These are phyloP conservation scores for Adineta ricciae DNA, from an alignment of 2,888 invertebrate genomes.

Conservation along the genomic window DNA sequence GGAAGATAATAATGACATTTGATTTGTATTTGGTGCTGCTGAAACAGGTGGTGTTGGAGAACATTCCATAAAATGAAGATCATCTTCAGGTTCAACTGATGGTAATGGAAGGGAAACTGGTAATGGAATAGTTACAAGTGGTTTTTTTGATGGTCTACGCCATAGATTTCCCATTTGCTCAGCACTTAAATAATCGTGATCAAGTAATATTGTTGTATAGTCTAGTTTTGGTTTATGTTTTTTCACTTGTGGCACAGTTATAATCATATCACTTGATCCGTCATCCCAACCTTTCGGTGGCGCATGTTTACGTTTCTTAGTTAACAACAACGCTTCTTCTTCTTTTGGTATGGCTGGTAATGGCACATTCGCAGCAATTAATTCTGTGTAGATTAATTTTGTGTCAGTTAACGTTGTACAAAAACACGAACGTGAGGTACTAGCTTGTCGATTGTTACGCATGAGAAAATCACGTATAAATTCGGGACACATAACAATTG, in stretches of 20 bases:
- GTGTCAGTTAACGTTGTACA: not conserved
- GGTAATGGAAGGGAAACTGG: not conserved
- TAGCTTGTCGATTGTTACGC: slow-evolving; percentile 17
- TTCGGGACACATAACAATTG: not conserved
- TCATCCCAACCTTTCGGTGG: not conserved
- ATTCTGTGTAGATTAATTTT: not conserved
- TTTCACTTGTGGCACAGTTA: slow-evolving; percentile 9
- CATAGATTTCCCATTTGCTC: not conserved
- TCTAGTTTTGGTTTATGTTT: not conserved
- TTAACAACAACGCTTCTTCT: not conserved
- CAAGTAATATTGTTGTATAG: not conserved
- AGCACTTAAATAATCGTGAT: not conserved
- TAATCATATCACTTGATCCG: not conserved
- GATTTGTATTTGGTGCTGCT: not conserved
- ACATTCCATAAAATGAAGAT: not conserved
- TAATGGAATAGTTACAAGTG: not conserved
- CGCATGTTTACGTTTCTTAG: not conserved
- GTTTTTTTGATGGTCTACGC: not conserved
- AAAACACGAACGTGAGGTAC: slow-evolving; percentile 10
- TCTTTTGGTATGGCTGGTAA: not conserved
- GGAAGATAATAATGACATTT: not conserved
- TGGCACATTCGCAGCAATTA: not conserved
- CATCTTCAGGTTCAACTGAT: not conserved
- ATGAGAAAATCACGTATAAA: slow-evolving; percentile 19
- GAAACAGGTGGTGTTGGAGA: not conserved